Evolutionary conservation across 2,888 invertebrate species (phyloP).

Genomic region (Polyommatus icarus): DNA sequence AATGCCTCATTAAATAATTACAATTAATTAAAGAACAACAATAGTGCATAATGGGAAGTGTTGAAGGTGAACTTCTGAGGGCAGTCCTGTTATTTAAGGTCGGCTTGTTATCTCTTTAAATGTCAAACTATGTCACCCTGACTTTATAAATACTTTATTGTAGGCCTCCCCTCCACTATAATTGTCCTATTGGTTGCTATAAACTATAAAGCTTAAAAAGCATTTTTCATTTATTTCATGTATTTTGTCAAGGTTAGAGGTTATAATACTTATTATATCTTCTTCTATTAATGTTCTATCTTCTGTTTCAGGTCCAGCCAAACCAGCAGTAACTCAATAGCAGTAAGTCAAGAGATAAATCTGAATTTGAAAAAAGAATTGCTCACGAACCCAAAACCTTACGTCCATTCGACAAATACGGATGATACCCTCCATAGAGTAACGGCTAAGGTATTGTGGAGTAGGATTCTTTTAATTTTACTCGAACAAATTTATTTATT

Average conservation of each 20-base stretch:
- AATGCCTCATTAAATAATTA: neutral
- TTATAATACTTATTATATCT: neutral
- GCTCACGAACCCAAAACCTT: constrained; percentile 57
- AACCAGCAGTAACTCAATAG: constrained; percentile 42
- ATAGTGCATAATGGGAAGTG: neutral
- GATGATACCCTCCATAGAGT: constrained; percentile 44
- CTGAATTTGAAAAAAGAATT: constrained; percentile 41
- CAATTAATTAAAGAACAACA: neutral
- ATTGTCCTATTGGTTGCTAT: neutral
- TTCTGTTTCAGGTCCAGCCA: constrained; percentile 44
- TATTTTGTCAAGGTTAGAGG: no score
- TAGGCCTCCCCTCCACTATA: neutral
- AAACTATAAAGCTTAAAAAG: no score
- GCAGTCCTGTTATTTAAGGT: neutral
- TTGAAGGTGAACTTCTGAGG: neutral
- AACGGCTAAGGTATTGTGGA: constrained; percentile 36
- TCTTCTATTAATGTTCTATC: neutral
- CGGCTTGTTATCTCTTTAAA: neutral
- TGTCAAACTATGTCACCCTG: neutral
- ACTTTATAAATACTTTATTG: neutral
- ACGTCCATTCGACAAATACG: constrained; percentile 68
- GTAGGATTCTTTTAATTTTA: constrained; percentile 3
- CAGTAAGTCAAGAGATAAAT: constrained; percentile 28
- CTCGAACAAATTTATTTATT: neutral
- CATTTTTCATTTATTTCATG: no score